Evolutionary conservation across 2,113 vertebrate species (phyloP).

Genomic region (Entelurus aequoreus): DNA sequence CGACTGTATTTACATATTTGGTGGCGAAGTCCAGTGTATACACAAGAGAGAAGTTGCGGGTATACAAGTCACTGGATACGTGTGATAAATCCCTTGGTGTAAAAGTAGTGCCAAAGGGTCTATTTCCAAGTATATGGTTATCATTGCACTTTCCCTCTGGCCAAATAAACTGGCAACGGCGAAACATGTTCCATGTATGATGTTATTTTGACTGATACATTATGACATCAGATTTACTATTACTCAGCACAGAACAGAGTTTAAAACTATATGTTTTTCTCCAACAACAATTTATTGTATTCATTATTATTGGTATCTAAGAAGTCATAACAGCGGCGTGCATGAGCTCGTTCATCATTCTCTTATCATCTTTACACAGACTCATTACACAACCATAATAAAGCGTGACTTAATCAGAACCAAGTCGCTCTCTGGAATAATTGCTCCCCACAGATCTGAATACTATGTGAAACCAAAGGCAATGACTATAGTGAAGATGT

Average conservation of each 20-base stretch:
- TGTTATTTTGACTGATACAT: too few species aligned
- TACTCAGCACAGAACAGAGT: not conserved
- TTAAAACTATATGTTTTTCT: not conserved
- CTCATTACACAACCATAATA: conserved; percentile 74
- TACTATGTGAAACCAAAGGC: conserved; percentile 47
- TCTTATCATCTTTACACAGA: conserved; percentile 71
- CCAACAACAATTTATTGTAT: not conserved
- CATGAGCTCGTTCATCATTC: conserved; percentile 58
- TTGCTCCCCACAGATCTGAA: conserved; percentile 59
- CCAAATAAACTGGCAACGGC: too few species aligned
- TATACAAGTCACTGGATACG: too few species aligned
- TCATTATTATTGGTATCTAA: not conserved
- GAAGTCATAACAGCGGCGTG: not conserved
- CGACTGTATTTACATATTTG: too few species aligned
- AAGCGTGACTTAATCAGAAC: conserved; percentile 77
- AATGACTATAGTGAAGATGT: conserved; percentile 30
- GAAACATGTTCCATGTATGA: too few species aligned
- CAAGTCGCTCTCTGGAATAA: conserved; percentile 72
- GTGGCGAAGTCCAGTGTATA: too few species aligned
- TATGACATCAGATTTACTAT: too few species aligned
- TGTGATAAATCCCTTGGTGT: too few species aligned
- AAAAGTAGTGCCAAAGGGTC: too few species aligned
- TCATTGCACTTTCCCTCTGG: too few species aligned
- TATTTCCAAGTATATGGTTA: too few species aligned
- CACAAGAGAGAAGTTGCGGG: too few species aligned